Evolutionary conservation across 2,888 invertebrate genomes (phyloP), one percentile per base, ranked within the genome.

Genomic region (Stenodema calcarata): DNA sequence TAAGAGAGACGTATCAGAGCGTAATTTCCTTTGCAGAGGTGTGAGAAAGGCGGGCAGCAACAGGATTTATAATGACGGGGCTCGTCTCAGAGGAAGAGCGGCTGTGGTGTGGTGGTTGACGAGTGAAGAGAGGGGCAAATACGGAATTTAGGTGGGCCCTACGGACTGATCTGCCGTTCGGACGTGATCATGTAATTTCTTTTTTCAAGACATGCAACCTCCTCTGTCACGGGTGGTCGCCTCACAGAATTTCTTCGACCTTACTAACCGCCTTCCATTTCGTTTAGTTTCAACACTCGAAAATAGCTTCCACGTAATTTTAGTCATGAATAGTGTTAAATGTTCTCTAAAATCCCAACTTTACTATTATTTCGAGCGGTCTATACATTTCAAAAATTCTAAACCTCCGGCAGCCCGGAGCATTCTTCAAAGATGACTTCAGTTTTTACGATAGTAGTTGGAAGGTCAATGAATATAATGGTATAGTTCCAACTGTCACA

Each of bases 11-110:
- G 23, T 62, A n/a, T 62, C 23, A 9, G 2, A 23, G 62, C 4
- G 23, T 62, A 27, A 62, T 62, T 62, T 23, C 62, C 62, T 62
- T 62, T 62, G 62, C 62, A 62, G 62, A 62, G 62, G 62, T 62
- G 62, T 62, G 62, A 62, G 62, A 62, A 62, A 62, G 62, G 62
- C 62, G 62, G 62, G 62, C 62, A 62, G 62, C 62, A 62, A 50
- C 50, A 16, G 62, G 62, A 62, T 62, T 62, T 62, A 27, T 62
- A 62, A 62, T 62, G 62, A 62, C 12, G 62, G 62, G 62, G 18
- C n/a, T 4, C n/a, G 23, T 62, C 62, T 7, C 62, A 27, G 23
- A 2, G 23, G 62, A 62, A 62, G 62, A 50, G 4, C 35, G 35
- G n/a, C 35, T 4, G 35, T 35, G 35, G 35, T 35, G 35, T 35